Percentiles rank a stretch among this genome's conserved stretches.
Conservation (phyloP, 2,888 invertebrate genomes). For the Nymphalis urticae region DNA sequence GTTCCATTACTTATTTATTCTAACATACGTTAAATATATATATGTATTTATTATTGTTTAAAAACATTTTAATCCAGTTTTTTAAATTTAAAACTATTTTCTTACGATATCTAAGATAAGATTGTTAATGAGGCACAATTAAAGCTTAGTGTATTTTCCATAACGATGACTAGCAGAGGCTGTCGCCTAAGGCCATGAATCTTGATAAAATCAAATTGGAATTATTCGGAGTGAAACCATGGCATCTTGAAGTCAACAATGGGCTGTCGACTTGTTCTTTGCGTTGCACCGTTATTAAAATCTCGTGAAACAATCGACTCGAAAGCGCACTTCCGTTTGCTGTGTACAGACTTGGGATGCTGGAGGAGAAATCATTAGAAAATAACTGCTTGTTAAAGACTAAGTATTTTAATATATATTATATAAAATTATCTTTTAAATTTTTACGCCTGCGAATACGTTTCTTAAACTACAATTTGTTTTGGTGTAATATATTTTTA, state of each 20-base stretch:
- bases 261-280: constrained; percentile 72
- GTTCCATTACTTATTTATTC: constrained; percentile 3
- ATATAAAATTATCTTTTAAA: background rate
- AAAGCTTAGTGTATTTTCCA: constrained; percentile 28
- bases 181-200: constrained; percentile 37
- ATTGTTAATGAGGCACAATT: constrained; percentile 28
- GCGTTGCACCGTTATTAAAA: constrained; percentile 81
- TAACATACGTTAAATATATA: too few species aligned
- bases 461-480: too few species aligned
- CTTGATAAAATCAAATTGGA: constrained; percentile 61
- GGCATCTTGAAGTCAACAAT: constrained; percentile 76
- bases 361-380: constrained; percentile 35
- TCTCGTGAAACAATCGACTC: constrained; percentile 81
- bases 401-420: background rate
- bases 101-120: constrained; percentile 11
- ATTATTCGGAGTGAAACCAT: constrained; percentile 47
- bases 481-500: too few species aligned
- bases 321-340: constrained; percentile 76
- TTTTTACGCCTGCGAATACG: background rate
- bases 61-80: background rate
- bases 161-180: constrained; percentile 33
- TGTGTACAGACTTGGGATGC: constrained; percentile 61
- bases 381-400: constrained; percentile 31
- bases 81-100: background rate
- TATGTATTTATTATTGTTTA: background rate